Evolutionary conservation across 1,140 invertebrate genomes (phyloP).

Genomic region (Parapsyche elsis): DNA sequence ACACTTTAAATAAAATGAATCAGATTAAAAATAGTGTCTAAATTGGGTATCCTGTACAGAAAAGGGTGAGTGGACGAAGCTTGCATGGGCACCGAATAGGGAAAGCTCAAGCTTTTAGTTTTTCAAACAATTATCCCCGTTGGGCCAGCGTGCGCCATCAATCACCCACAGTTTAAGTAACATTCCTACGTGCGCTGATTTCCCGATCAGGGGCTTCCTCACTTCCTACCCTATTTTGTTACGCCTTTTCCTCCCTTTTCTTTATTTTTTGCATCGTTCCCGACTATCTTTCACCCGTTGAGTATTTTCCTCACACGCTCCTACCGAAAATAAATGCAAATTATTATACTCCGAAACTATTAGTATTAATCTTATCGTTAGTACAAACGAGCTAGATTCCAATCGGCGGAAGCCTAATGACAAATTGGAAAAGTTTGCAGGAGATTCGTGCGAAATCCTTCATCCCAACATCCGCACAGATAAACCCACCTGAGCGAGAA

Average conservation of each 20-base stretch:
- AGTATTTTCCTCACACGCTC: not conserved
- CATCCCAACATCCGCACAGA: not conserved
- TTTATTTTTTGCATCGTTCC: not conserved
- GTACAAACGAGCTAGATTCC: not conserved
- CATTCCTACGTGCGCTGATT: slow-evolving; percentile 56
- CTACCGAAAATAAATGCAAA: not conserved
- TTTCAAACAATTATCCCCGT: slow-evolving; percentile 57
- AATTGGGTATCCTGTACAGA: slow-evolving; percentile 8
- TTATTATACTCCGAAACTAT: not conserved
- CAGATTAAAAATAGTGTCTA: not conserved
- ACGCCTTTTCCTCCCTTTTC: slow-evolving; percentile 10
- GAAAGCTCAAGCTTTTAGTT: slow-evolving; percentile 55
- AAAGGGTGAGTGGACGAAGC: slow-evolving; percentile 1
- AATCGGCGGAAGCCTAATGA: not conserved
- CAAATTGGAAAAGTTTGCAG: not conserved
- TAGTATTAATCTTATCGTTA: not conserved
- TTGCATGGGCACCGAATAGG: slow-evolving; percentile 15
- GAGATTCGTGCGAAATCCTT: not conserved
- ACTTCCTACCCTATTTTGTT: slow-evolving; percentile 9
- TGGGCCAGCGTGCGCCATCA: slow-evolving; percentile 50
- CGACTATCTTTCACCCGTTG: not conserved
- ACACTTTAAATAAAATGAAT: not conserved
- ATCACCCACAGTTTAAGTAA: slow-evolving; percentile 56
- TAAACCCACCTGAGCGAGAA: not conserved
- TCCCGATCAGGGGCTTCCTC: slow-evolving; percentile 48